Conservation (phyloP, 2,888 invertebrate genomes). For the Callyntrura guangdongensis region DNA sequence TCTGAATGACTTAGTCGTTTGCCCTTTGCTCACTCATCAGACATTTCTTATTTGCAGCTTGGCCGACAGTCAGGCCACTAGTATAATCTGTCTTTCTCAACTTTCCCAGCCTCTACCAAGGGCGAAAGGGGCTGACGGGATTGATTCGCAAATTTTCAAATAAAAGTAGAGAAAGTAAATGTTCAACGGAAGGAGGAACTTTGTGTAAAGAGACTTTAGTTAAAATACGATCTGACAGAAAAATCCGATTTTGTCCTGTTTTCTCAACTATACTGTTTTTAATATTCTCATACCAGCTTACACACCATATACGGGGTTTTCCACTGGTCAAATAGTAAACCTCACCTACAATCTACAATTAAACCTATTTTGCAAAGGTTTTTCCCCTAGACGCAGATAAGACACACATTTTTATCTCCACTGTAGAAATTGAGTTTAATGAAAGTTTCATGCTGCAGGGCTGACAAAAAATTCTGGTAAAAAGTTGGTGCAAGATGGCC, state of each 20-base stretch:
- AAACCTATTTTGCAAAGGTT: neutral
- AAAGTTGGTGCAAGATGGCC: conserved; percentile 47
- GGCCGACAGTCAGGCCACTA: neutral
- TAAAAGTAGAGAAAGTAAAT: neutral
- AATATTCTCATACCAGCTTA: neutral
- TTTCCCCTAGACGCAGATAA: neutral
- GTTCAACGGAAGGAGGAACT: neutral
- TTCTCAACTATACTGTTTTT: neutral
- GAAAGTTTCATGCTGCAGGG: neutral
- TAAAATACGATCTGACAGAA: conserved; percentile 16
- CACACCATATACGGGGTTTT: no score
- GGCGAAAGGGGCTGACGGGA: neutral
- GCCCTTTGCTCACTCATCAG: neutral
- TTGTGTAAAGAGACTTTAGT: neutral
- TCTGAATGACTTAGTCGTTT: neutral
- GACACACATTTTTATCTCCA: neutral
- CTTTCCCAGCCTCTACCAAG: neutral
- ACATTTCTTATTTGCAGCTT: conserved; percentile 10
- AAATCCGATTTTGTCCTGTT: neutral
- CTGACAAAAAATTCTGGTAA: conserved; percentile 38
- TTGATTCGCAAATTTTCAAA: neutral
- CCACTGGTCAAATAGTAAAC: no score
- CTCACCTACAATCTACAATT: neutral
- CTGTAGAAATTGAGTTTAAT: neutral
- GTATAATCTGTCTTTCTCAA: neutral